phyloP scores from a whole-genome alignment of 2,797 vertebrate genomes.

The Rhabdomys pumilio region DNA sequence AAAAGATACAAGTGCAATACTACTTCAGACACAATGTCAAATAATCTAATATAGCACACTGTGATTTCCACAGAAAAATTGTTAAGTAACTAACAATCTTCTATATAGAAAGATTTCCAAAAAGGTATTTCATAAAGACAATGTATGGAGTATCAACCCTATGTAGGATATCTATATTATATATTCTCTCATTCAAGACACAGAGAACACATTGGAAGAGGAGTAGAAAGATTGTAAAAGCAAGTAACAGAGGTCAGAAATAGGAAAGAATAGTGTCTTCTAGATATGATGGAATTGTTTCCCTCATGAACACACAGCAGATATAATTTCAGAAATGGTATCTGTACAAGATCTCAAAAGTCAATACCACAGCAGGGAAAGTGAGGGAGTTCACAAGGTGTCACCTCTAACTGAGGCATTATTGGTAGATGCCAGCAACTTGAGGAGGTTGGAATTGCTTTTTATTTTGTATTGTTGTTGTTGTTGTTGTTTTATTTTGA shows the following conservation, averaged over 20 bases:
- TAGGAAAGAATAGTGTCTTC: not conserved
- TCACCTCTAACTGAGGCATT: not conserved
- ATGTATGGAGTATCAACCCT: not conserved
- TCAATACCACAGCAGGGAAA: not conserved
- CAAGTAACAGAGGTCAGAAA: not conserved
- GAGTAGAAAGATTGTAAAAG: not conserved
- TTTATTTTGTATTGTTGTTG: not conserved
- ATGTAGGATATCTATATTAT: not conserved
- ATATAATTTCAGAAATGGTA: not conserved
- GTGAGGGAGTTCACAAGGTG: not conserved
- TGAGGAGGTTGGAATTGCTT: not conserved
- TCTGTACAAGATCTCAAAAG: too few species aligned
- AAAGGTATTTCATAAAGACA: not conserved
- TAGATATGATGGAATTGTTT: not conserved
- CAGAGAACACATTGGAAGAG: not conserved
- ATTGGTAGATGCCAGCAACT: not conserved
- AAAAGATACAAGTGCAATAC: rapidly evolving
- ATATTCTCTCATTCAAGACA: not conserved
- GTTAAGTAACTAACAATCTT: not conserved
- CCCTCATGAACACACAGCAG: not conserved
- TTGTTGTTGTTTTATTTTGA: not conserved
- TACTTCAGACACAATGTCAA: not conserved
- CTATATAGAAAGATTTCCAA: slow-evolving; percentile 6
- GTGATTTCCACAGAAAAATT: not conserved
- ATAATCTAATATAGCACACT: not conserved